Base-by-base conservation (phyloP, 2,113 vertebrate species). In the Nansenia antarctica region DNA sequence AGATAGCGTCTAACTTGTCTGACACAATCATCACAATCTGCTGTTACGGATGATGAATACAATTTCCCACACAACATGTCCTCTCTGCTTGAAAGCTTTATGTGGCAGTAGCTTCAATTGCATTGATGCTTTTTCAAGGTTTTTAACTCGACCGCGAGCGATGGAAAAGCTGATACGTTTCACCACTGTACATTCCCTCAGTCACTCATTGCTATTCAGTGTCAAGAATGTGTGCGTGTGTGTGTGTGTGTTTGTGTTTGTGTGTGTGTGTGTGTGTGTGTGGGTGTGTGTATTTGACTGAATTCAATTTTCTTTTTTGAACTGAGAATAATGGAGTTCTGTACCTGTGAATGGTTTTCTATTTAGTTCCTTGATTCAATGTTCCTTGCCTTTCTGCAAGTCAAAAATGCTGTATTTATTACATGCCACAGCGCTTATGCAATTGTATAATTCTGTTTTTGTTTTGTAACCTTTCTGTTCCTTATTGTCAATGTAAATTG, bases 401-500 rank as follows among this genome's bases (percentile, higher is more conserved):
- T 93, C 90, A 92, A 90, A 91, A 93, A 92, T 93, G 92, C 92
- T 93, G 92, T 93, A 93, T 90, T 92, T 93, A 91, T 83, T 83
- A 91, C 88, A 92, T 79, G 91, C 92, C 91, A 91, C 91, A 92
- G 90, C 91, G 92, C 92, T 93, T 93, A 93, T 93, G 92, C 92
- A 93, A 93, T 92, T 93, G 90, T 93, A 92, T 85, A 90, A 89
- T 89, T 91, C 79, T 35, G 82, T 74, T 62, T 70, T 31, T 64
- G 52, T 80, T 80, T 85, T 80, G 68, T 63, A 80, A 70, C 63
- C 77, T 90, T 72, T 89, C 82, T 83, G 85, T 88, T 88, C 62
- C 72, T 88, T 88, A 83, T 84, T 20, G 90, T 92, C 85, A 73
- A 76, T 91, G 92, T 93, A 92, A 92, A 93, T 85, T 89, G 92